Percentiles rank a stretch among this genome's conserved stretches.
These are phyloP conservation scores for Charadrius vociferus DNA, from an alignment of 2,113 vertebrate genomes.

Conservation along the genomic window DNA sequence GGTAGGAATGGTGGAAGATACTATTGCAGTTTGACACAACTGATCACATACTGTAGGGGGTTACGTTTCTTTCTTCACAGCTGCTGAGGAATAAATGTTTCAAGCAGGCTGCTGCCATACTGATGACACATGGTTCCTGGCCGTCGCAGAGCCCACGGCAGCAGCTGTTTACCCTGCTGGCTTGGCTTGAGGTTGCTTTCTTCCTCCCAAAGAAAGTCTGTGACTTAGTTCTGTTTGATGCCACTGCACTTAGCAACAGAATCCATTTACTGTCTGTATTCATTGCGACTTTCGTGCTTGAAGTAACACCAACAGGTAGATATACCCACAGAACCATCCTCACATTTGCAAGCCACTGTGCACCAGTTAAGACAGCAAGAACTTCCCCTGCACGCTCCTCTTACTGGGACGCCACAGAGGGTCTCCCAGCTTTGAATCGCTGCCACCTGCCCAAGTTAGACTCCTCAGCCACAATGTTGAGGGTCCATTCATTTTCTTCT, in stretches of 20 bases:
- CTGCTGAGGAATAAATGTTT: neutral
- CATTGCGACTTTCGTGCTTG: fast-evolving
- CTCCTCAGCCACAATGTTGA: neutral
- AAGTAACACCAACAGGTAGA: neutral
- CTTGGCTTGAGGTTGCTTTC: neutral
- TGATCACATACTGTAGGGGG: neutral
- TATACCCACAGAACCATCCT: neutral
- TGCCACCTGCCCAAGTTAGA: fast-evolving
- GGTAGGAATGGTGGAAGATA: neutral
- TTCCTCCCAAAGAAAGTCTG: neutral
- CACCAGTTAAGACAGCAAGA: neutral
- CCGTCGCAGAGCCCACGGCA: neutral
- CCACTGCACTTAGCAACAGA: neutral
- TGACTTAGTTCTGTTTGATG: neutral
- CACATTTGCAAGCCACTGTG: neutral
- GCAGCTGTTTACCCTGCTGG: neutral
- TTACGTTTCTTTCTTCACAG: neutral
- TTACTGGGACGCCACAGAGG: fast-evolving
- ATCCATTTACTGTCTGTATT: neutral
- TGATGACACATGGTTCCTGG: neutral
- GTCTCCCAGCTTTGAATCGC: fast-evolving
- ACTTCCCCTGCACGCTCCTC: neutral
- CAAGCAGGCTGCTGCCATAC: neutral
- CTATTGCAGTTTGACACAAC: neutral
- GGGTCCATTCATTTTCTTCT: neutral